These are phyloP conservation scores for Taeniopygia guttata DNA, from an alignment of 2,797 vertebrate species.

Conservation along the genomic window DNA sequence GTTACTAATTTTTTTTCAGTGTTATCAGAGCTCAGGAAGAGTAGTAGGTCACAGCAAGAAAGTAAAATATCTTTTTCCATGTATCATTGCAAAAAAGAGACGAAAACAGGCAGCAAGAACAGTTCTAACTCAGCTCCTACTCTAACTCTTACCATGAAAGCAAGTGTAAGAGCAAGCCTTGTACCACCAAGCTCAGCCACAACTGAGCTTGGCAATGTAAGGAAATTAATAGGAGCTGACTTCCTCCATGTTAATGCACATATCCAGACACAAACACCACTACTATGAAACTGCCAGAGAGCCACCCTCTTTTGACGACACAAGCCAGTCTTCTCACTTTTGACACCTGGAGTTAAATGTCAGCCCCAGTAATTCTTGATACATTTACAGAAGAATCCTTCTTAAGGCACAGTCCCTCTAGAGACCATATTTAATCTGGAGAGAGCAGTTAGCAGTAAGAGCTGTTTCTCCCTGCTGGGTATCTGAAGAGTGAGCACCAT, in stretches of 20 bases:
- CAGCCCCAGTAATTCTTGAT: neutral
- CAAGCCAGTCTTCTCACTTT: neutral
- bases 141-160: neutral
- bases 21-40: neutral
- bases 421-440: neutral
- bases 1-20: neutral
- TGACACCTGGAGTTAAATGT: neutral
- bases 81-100: neutral
- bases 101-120: neutral
- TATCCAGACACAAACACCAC: fast-evolving
- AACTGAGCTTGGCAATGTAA: neutral
- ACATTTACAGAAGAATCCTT: neutral
- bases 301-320: neutral
- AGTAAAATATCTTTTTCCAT: neutral
- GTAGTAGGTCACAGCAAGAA: neutral
- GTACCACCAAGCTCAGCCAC: neutral
- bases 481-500: neutral
- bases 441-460: neutral
- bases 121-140: neutral
- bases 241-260: neutral
- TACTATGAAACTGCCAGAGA: neutral
- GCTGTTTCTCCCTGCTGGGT: neutral
- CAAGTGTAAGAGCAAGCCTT: neutral
- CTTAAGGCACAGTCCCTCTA: fast-evolving
- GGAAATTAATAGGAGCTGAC: neutral